Evolutionary conservation across 2,888 invertebrate genomes (phyloP), one percentile per base, ranked within the genome.

Genomic region (Trachelus troglodyta): DNA sequence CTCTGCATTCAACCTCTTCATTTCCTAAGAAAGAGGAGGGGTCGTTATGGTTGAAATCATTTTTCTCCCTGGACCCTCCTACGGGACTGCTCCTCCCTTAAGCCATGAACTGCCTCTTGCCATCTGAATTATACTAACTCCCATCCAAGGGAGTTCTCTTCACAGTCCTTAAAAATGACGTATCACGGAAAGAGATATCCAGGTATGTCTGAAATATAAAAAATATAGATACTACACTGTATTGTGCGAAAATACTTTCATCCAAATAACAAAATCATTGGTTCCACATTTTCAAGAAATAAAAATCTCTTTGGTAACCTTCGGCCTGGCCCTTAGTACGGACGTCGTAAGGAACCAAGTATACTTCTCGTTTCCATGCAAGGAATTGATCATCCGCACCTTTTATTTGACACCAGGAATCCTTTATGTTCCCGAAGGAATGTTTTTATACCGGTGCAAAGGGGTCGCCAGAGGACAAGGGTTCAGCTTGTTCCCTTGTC

Each of bases 371-470:
- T 56, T 34, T 74, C 15, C 33, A 71, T 77, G 68, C 75, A 75
- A 80, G 77, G 77, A 79, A 79, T 82, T 79, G 74, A 80, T 79
- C 75, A 78, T 75, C 75, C 40, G 73, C 76, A 69, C 76, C 75
- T 79, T 77, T 74, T 77, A 80, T 81, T 82, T 76, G 75, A 76
- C 80, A 75, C 31, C 34, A 69, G 75, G 75, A 75, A 80, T 81
- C 80, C 75, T 76, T 80, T 79, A 71, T 78, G 74, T 71, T 75
- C 69, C 68, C 77, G 76, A 73, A 69, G 79, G 74, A 78, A 76
- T 78, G 78, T 76, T 78, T 78, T 78, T 76, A 75, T 69, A 77
- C 15, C 73, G 75, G 56, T 30, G 37, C 74, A 34, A 11, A 35
- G 74, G 74, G 74, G 34, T 71, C 71, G 30, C 71, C 12, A 4